Conservation (phyloP, 2,113 vertebrate species). For the Lophius piscatorius region DNA sequence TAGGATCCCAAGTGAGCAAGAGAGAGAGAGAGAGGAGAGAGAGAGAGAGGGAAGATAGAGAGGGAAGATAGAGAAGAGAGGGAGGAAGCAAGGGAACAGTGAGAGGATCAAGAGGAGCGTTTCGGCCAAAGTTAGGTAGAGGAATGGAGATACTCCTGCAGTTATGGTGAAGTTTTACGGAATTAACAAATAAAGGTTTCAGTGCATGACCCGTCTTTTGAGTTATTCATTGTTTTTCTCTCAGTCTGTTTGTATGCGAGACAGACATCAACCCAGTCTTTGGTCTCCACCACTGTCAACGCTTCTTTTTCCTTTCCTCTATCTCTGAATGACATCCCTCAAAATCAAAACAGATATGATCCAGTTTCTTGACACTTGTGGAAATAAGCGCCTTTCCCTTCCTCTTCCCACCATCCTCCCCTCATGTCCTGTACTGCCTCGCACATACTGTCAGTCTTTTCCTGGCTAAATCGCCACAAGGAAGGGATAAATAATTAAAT, state of each 20-base stretch:
- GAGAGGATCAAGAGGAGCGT: not conserved
- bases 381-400: constrained; percentile 58
- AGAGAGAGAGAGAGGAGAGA: constrained; percentile 38
- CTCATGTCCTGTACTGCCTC: constrained; percentile 51
- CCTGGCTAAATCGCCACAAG: constrained; percentile 79
- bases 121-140: not conserved
- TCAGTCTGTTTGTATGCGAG: constrained; percentile 4
- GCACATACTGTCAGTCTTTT: constrained; percentile 74
- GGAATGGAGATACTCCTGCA: not conserved
- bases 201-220: too few relatives aligned
- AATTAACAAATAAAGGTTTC: too few relatives aligned
- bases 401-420: constrained; percentile 19
- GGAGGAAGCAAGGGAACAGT: constrained; percentile 12
- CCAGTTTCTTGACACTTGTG: constrained; percentile 57
- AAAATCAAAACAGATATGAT: constrained; percentile 70
- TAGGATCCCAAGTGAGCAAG: constrained; percentile 82
- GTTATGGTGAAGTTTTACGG: not conserved
- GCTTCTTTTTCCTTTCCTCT: constrained; percentile 10
- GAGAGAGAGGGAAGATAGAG: not conserved
- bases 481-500: constrained; percentile 86
- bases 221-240: too few relatives aligned
- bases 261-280: not conserved
- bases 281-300: constrained; percentile 11
- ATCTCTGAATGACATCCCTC: constrained; percentile 53
- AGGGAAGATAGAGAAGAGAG: constrained; percentile 25